Evolutionary conservation across 1,140 invertebrate species (phyloP).

Genomic region (Mercenaria mercenaria): DNA sequence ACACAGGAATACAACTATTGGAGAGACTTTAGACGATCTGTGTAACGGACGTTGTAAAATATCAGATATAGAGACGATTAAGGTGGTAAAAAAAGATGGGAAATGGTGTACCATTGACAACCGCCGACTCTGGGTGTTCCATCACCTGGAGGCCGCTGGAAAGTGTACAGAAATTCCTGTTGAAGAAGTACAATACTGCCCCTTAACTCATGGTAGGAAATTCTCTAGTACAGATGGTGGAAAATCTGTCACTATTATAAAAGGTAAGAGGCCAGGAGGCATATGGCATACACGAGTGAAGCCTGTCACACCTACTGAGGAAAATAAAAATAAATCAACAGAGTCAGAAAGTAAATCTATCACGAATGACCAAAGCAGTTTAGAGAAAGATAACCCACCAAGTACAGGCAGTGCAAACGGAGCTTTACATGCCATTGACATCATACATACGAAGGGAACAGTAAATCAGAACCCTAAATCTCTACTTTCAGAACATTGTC

Average conservation of each 20-base stretch:
- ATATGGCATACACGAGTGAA: background rate
- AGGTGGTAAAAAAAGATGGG: background rate
- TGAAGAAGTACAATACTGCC: background rate
- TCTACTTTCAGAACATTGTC: too few species aligned
- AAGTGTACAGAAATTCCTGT: constrained; percentile 30
- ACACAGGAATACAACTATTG: background rate
- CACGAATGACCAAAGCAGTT: background rate
- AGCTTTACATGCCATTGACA: too few species aligned
- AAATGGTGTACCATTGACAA: constrained; percentile 49
- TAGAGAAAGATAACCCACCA: too few species aligned
- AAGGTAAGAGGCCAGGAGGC: constrained; percentile 19
- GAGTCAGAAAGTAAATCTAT: background rate
- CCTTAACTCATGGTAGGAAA: background rate
- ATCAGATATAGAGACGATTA: constrained; percentile 9
- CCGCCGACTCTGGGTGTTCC: constrained; percentile 45
- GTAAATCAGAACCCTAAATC: too few species aligned
- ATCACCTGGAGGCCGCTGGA: constrained; percentile 11
- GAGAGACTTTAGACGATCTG: constrained; percentile 34
- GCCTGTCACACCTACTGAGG: background rate
- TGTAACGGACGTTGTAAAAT: background rate
- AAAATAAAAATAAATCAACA: background rate
- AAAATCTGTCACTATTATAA: background rate
- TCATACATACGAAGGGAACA: too few species aligned
- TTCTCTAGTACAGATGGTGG: constrained; percentile 10
- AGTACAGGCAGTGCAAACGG: too few species aligned